phyloP scores from a whole-genome alignment of 2,113 vertebrate species.

The Dasyurus viverrinus region DNA sequence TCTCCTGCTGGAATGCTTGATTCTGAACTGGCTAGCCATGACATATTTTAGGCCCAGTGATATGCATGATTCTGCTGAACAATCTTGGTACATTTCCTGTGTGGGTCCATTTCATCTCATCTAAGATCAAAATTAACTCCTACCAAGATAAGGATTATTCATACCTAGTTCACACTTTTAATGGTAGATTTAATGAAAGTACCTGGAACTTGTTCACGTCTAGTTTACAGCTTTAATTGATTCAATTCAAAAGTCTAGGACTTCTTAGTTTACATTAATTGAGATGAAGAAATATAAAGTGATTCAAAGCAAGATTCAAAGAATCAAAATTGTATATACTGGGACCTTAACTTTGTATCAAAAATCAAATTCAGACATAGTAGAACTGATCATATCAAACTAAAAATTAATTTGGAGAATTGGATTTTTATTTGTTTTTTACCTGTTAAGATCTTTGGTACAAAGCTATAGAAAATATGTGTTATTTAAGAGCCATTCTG shows the following conservation, averaged over 20 bases:
- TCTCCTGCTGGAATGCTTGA: background rate
- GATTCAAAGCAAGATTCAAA: background rate
- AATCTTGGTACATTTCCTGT: background rate
- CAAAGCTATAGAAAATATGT: background rate
- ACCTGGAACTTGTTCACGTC: background rate
- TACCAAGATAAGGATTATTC: background rate
- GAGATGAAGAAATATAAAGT: background rate
- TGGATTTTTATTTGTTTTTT: background rate
- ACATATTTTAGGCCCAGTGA: background rate
- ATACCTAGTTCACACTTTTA: background rate
- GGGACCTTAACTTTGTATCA: background rate
- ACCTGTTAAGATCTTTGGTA: background rate
- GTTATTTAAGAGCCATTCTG: background rate
- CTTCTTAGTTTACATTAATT: background rate
- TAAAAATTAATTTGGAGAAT: background rate
- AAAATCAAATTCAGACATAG: background rate
- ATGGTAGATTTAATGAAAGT: background rate
- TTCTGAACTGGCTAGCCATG: background rate
- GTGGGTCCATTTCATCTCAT: background rate
- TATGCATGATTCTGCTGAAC: background rate
- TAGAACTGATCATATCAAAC: background rate
- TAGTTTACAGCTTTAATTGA: background rate
- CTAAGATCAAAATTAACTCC: background rate
- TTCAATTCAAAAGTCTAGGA: background rate
- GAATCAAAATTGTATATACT: background rate